Base-by-base conservation (phyloP, 2,113 vertebrate genomes). In the Mesembrinibis cayennensis region DNA sequence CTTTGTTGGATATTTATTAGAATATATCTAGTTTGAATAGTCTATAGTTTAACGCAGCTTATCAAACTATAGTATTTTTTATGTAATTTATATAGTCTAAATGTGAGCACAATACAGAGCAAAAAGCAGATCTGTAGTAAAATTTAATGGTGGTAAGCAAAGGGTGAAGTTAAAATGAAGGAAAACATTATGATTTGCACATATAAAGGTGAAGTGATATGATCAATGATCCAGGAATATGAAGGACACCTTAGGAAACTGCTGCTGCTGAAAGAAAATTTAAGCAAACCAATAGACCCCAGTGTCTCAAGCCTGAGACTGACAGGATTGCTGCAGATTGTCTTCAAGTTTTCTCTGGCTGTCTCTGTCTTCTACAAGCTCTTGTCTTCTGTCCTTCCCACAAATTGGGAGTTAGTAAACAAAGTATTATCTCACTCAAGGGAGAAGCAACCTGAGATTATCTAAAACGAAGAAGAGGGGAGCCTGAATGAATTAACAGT, bases 391-490 rank as follows among this genome's bases (percentile, higher is more conserved):
- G 21, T 69, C 80, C 74, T 65, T 83, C 55, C 73, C 79, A 80
- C 56, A 93, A 87, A 67, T 2, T 85, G 81, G 70, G 67, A 93
- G 45, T 93, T 65, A 91, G 47, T 86, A 87, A 97, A 62, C 2
- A 10, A 50, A 95, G 73, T 36, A 36, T 91, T 90, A 80, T 89
- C 40, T 92, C 90, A 86, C 91, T 49, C 89, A 38, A 71, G 81
- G 55, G 91, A 92, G 65, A 87, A 93, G 80, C 72, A 89, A 62
- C 53, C 63, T 55, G 87, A 95, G 59, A 67, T 86, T 87, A 90
- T 82, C 66, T 70, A 85, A 95, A 96, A 81, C 52, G 67, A 96
- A 95, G 80, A 95, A 67, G 79, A 67, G 52, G 82, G 61, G 87
- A 77, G 18, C 44, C 61, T 89, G 85, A 61, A 79, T 4, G 74